Evolutionary conservation across 2,888 invertebrate genomes (phyloP).

Genomic region (Branchellion lobata): DNA sequence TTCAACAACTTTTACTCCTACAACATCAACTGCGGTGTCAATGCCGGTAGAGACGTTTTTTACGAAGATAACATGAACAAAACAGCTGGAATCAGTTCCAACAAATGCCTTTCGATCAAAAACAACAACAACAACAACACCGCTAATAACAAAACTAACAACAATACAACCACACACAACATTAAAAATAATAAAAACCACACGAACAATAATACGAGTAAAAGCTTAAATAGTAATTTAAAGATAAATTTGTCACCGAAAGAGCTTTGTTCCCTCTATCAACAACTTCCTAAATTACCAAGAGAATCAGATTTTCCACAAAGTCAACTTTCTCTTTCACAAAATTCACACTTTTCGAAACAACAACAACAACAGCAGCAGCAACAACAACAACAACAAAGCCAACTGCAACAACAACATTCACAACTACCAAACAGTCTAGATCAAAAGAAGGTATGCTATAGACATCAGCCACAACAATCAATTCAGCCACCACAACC

Average conservation of each 20-base stretch:
- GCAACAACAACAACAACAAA: background rate
- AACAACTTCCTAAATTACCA: too few species aligned
- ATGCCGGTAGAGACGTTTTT: background rate
- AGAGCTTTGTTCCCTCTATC: background rate
- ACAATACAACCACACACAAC: background rate
- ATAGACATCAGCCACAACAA: constrained; percentile 1
- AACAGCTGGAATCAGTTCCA: too few species aligned
- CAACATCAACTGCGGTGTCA: constrained; percentile 4
- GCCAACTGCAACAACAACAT: background rate
- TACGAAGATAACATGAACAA: background rate
- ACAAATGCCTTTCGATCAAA: too few species aligned
- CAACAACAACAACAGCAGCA: background rate
- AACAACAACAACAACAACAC: constrained; percentile 11
- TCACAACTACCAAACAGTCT: background rate
- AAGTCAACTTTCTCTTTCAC: background rate
- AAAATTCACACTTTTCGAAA: background rate
- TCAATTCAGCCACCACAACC: background rate
- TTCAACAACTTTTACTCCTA: constrained; percentile 3
- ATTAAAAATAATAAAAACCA: background rate
- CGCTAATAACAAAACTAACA: background rate
- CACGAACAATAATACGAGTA: too few species aligned
- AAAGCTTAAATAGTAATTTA: too few species aligned
- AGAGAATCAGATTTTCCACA: too few species aligned
- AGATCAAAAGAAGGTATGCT: background rate
- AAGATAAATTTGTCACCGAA: background rate